Conservation (phyloP, 2,113 vertebrate genomes). For the Mirza zaza region DNA sequence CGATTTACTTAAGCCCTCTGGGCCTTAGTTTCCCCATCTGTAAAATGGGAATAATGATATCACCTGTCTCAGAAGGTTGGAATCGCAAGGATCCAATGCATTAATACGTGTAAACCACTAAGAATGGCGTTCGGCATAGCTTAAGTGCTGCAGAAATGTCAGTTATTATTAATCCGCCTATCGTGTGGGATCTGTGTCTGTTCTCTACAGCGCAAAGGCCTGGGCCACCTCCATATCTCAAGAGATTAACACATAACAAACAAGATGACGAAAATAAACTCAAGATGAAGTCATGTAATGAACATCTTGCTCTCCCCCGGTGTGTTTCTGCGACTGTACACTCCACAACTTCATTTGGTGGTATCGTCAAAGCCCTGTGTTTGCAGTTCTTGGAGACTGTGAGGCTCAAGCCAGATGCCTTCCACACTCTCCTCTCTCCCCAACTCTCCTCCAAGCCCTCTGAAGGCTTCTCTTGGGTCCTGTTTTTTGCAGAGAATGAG, state of each 20-base stretch:
- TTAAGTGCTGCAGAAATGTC: neutral
- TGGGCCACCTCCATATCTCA: neutral
- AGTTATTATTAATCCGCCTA: neutral
- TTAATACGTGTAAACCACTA: fast-evolving
- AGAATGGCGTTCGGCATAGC: neutral
- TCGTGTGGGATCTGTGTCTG: neutral
- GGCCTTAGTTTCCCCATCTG: neutral
- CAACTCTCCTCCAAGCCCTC: neutral
- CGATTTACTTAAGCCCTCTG: neutral
- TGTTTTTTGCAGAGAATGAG: neutral
- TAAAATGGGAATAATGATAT: neutral
- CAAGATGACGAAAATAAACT: neutral
- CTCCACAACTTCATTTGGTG: neutral
- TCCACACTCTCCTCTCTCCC: fast-evolving
- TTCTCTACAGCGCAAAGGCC: neutral
- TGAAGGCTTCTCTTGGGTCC: neutral
- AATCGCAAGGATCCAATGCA: neutral
- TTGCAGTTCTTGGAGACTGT: too few species aligned
- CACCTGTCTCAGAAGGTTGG: neutral
- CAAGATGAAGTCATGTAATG: neutral
- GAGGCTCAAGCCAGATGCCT: neutral
- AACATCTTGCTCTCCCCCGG: neutral
- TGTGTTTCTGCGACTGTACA: neutral
- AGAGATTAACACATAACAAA: neutral
- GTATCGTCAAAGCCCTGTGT: neutral